Evolutionary conservation across 2,888 invertebrate species (phyloP).

Genomic region (Metalampra italica): DNA sequence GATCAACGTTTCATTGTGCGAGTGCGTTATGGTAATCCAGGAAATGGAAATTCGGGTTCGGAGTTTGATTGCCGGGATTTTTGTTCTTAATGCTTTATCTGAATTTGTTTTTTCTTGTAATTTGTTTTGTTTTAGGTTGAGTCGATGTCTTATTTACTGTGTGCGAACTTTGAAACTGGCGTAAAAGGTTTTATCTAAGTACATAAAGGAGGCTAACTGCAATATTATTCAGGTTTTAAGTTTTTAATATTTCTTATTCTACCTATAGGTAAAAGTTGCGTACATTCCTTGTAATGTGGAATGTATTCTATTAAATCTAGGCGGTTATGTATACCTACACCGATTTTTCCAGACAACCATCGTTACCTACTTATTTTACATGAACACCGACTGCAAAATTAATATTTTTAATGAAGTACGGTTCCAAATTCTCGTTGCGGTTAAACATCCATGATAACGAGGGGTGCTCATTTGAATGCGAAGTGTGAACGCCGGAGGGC

Average conservation of each 20-base stretch:
- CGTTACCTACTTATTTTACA: too few relatives aligned
- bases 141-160: background rate
- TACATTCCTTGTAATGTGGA: too few relatives aligned
- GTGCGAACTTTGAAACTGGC: background rate
- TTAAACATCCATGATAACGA: slow-evolving; percentile 38
- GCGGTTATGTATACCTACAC: too few relatives aligned
- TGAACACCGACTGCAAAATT: too few relatives aligned
- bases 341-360: too few relatives aligned
- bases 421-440: slow-evolving; percentile 26
- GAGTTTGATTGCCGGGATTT: slow-evolving; percentile 47
- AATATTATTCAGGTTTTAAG: too few relatives aligned
- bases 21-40: slow-evolving; percentile 53
- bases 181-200: too few relatives aligned
- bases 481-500: slow-evolving; percentile 52
- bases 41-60: slow-evolving; percentile 34
- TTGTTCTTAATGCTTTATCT: slow-evolving; percentile 12
- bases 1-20: slow-evolving; percentile 55
- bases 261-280: too few relatives aligned
- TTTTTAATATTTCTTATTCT: too few relatives aligned
- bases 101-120: background rate
- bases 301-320: too few relatives aligned
- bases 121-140: slow-evolving; percentile 1
- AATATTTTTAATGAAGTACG: slow-evolving; percentile 1
- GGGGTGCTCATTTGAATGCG: slow-evolving; percentile 70
- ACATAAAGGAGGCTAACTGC: too few relatives aligned